Evolutionary conservation across 2,113 vertebrate species (phyloP), one percentile per base, ranked within the genome.

Genomic region (Loxodonta africana): DNA sequence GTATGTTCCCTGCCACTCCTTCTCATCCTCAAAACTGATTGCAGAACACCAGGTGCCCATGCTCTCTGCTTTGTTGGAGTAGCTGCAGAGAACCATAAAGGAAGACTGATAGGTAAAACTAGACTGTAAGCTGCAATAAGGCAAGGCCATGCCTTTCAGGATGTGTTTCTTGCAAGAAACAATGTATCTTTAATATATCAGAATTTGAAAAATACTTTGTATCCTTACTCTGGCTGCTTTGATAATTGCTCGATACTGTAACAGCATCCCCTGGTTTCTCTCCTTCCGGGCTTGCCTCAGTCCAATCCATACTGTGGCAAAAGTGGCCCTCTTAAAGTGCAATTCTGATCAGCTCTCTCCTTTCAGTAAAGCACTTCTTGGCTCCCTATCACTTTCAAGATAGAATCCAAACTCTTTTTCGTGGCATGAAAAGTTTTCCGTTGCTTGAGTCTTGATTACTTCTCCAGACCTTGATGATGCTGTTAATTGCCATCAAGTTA

Each of bases 291-390:
- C 63, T 93, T 51, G n/a, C 90, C 51, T 78, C 88, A 1, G 0
- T 62, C 73, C 14, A 48, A 46, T 71, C 89, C 25, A 3, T 0
- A 21, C 44, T 65, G 41, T 57, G 25, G 74, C 78, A 48, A 48
- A n/a, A 92, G 41, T 41, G 41, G 60, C 82, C 71, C 71, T 63
- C 69, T 73, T 7, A 37, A 83, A 73, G 84, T n/a, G 71, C 87
- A 69, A 83, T 80, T 80, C 51, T 12, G 14, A 87, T 63, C 37
- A 37, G 6, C 67, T 88, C 67, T 26, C 17, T 88, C 15, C 57
- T 89, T 76, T 60, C 48, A 84, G 71, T 65, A 30, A 92, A 80
- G 48, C 94, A 69, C 30, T 81, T 71, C 63, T 85, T 83, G 46
- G 44, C 41, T 82, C 62, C 53, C 1, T 57, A 1, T 78, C n/a